phyloP scores from a whole-genome alignment of 2,888 invertebrate genomes.

The Elysia crispata region DNA sequence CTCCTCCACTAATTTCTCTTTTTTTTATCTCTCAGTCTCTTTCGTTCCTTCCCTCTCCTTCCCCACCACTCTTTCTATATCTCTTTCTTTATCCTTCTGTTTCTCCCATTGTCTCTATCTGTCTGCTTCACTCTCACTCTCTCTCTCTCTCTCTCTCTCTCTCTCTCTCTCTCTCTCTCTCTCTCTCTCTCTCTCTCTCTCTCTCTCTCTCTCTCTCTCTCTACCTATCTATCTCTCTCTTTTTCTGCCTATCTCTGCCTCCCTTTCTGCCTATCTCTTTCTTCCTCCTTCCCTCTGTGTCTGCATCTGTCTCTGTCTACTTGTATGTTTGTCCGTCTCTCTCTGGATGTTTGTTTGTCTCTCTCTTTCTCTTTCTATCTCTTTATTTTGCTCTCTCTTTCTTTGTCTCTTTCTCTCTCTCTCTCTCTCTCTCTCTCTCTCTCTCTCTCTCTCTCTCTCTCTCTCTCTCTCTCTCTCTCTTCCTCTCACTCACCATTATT shows the following conservation, averaged over 20 bases:
- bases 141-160: constrained; percentile 17
- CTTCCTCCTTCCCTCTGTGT: neutral
- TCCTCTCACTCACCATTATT: neutral
- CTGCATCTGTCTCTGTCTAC: too few relatives aligned
- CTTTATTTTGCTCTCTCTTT: neutral
- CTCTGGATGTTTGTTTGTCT: neutral
- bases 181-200: neutral
- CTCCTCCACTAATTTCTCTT: too few relatives aligned
- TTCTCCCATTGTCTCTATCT: neutral
- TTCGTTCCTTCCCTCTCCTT: neutral
- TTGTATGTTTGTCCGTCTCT: too few relatives aligned
- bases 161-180: neutral
- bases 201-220: neutral
- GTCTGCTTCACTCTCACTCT: neutral
- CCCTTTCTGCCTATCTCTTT: neutral
- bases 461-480: neutral
- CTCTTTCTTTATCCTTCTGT: neutral
- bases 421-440: neutral
- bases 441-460: neutral
- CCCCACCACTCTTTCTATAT: neutral
- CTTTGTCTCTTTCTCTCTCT: neutral
- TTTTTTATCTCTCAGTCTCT: too few relatives aligned
- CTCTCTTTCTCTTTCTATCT: constrained; percentile 6
- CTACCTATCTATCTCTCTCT: neutral
- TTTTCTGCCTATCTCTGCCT: neutral